These are phyloP conservation scores for Choristoneura fumiferana DNA, from an alignment of 1,140 invertebrate species.

Conservation along the genomic window DNA sequence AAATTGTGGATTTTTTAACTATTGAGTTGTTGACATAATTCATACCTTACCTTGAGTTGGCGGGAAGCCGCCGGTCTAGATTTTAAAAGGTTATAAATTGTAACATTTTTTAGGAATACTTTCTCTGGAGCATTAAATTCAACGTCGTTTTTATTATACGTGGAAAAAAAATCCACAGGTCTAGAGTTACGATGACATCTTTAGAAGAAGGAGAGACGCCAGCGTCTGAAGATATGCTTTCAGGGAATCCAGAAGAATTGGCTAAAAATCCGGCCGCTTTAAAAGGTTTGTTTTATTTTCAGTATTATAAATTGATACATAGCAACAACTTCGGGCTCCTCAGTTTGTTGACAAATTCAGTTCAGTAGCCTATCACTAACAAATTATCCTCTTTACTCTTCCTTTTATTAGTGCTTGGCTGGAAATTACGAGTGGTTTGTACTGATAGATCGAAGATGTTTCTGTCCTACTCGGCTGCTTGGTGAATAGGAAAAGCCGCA, in stretches of 20 bases:
- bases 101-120: neutral
- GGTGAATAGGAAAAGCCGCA: no score
- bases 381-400: no score
- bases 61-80: conserved; percentile 40
- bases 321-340: no score
- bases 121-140: neutral
- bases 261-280: conserved; percentile 82
- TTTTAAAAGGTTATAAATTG: conserved; percentile 43
- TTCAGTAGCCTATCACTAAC: no score
- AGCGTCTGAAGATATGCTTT: conserved; percentile 55
- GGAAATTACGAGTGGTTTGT: no score
- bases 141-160: neutral
- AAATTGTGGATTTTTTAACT: neutral
- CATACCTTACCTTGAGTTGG: conserved; percentile 34
- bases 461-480: no score
- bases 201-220: conserved; percentile 63
- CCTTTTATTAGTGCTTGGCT: no score
- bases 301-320: no score
- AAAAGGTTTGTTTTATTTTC: conserved; percentile 79
- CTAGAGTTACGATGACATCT: conserved; percentile 50
- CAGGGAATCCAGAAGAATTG: conserved; percentile 81
- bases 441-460: no score
- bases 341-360: no score
- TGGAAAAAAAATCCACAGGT: conserved; percentile 13
- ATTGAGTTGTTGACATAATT: neutral